Evolutionary conservation across 2,888 invertebrate species (phyloP).

Genomic region (Troilus luridus): DNA sequence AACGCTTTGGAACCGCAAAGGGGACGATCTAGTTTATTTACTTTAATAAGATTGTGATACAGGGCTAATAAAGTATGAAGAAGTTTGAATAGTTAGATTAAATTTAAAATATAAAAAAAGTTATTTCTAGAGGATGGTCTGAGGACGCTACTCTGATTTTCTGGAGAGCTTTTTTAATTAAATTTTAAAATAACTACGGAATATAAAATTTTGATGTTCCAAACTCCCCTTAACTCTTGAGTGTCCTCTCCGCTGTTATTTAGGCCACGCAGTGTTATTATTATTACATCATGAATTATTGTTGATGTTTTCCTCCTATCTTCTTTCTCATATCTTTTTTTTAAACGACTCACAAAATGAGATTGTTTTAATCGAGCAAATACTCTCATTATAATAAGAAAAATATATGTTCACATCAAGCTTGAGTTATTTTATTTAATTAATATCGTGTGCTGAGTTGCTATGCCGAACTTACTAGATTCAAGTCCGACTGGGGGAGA

Average conservation of each 20-base stretch:
- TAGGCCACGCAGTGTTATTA: neutral
- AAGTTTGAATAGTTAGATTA: constrained; percentile 10
- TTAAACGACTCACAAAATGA: too few relatives aligned
- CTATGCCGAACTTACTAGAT: too few relatives aligned
- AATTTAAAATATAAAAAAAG: neutral
- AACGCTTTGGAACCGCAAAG: neutral
- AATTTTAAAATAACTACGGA: neutral
- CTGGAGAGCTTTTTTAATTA: constrained; percentile 18
- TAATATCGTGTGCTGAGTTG: too few relatives aligned
- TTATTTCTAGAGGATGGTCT: neutral
- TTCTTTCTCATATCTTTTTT: neutral
- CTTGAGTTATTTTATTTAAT: too few relatives aligned
- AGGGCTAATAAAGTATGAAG: neutral
- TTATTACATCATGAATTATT: neutral
- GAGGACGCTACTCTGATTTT: neutral
- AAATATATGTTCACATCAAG: too few relatives aligned
- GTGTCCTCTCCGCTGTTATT: neutral
- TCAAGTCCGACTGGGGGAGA: too few relatives aligned
- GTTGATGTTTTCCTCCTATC: neutral
- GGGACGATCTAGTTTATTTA: neutral
- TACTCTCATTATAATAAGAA: too few relatives aligned
- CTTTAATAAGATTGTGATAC: neutral
- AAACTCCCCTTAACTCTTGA: neutral
- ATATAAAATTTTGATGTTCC: constrained; percentile 18
- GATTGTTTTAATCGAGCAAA: too few relatives aligned